Percentiles rank a stretch among this genome's conserved stretches.
Evolutionary conservation across 2,888 invertebrate species (phyloP).

Genomic region (Drosophila limbata): DNA sequence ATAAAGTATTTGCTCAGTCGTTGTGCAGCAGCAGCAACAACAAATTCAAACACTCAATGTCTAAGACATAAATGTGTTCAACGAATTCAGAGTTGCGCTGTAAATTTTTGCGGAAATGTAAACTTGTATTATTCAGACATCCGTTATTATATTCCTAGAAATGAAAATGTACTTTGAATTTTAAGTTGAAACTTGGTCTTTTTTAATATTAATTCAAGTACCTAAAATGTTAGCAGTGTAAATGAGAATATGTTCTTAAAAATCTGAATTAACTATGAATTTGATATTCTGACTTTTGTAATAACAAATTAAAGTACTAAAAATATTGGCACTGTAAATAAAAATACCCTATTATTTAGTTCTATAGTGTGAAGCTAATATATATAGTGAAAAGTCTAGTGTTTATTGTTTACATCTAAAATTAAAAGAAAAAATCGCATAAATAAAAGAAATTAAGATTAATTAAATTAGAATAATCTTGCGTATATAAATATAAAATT

Average conservation of each 20-base stretch:
- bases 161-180: neutral
- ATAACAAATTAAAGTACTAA: too few relatives aligned
- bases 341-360: too few relatives aligned
- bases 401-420: too few relatives aligned
- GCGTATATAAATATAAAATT: too few relatives aligned
- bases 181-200: neutral
- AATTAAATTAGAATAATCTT: too few relatives aligned
- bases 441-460: too few relatives aligned
- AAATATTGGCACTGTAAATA: too few relatives aligned
- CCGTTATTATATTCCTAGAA: neutral
- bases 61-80: neutral
- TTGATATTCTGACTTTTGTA: neutral
- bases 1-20: constrained; percentile 78
- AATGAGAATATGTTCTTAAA: neutral
- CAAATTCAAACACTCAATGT: constrained; percentile 48
- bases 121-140: neutral
- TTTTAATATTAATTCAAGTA: neutral
- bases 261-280: too few relatives aligned
- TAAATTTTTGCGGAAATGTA: neutral
- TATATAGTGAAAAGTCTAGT: too few relatives aligned
- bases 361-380: too few relatives aligned
- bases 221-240: too few relatives aligned
- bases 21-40: constrained; percentile 64
- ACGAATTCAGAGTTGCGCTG: constrained; percentile 8
- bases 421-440: too few relatives aligned